A percentile compares a stretch with the other conserved stretches of the same genome.
Conservation (phyloP, 2,888 invertebrate genomes). For the Pterostichus niger region DNA sequence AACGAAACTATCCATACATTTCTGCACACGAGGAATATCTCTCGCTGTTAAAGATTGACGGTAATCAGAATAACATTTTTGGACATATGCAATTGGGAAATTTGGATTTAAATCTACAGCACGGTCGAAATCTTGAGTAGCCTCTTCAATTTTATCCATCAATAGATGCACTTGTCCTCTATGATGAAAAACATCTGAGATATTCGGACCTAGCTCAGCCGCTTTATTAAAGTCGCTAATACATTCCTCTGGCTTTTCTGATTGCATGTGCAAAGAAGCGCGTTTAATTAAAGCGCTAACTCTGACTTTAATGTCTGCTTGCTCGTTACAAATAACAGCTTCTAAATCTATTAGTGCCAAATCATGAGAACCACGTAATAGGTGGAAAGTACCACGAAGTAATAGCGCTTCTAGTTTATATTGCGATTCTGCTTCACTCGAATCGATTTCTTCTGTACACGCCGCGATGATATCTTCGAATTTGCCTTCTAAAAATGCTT, state of each 20-base stretch:
- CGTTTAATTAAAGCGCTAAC: constrained; percentile 94
- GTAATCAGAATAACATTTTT: constrained; percentile 94
- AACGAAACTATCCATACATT: constrained; percentile 82
- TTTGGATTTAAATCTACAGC: constrained; percentile 90
- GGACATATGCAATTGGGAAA: constrained; percentile 92
- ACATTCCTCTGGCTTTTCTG: constrained; percentile 86
- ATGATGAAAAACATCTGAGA: constrained; percentile 93
- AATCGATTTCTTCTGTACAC: constrained; percentile 89
- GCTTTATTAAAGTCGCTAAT: constrained; percentile 90
- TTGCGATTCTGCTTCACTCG: constrained; percentile 80
- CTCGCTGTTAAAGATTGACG: constrained; percentile 83
- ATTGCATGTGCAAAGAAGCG: constrained; percentile 90
- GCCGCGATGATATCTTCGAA: constrained; percentile 89
- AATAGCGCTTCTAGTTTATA: constrained; percentile 86
- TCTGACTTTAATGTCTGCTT: constrained; percentile 82
- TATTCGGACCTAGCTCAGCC: constrained; percentile 86
- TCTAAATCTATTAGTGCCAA: constrained; percentile 87
- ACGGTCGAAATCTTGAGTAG: constrained; percentile 89
- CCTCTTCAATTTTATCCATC: constrained; percentile 89
- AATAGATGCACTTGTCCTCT: constrained; percentile 93
- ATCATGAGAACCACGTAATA: constrained; percentile 87
- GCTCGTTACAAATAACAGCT: constrained; percentile 83
- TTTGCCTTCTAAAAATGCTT: constrained; percentile 84
- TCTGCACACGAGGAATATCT: constrained; percentile 73
- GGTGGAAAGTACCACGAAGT: constrained; percentile 91